Conservation (phyloP, 2,113 vertebrate species). For the Chlorodrepanis virens region DNA sequence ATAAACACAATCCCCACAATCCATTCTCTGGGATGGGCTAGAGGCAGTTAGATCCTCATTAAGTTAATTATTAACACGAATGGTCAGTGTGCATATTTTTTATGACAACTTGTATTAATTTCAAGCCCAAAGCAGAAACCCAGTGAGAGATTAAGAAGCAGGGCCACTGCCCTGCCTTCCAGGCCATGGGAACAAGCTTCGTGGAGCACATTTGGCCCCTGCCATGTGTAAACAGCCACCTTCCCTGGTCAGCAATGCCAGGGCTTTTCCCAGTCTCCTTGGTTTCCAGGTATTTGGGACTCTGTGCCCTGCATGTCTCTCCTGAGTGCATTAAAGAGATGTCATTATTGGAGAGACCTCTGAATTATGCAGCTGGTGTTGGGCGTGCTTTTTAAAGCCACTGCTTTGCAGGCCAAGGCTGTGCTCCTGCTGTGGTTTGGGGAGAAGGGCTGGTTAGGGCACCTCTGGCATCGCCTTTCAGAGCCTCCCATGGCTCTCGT, state of each 20-base stretch:
- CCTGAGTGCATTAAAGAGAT: neutral
- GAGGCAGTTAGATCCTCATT: conserved; percentile 54
- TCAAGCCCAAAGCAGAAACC: neutral
- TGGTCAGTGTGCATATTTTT: conserved; percentile 19
- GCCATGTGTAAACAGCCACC: neutral
- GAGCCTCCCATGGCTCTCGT: rapidly evolving
- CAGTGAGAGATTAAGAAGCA: neutral
- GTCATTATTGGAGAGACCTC: neutral
- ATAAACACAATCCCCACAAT: conserved; percentile 70
- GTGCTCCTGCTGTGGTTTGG: neutral
- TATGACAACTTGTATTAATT: conserved; percentile 44
- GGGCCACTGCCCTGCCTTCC: neutral
- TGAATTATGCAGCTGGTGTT: neutral
- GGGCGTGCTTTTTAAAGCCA: rapidly evolving
- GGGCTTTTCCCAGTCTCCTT: neutral
- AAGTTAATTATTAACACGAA: conserved; percentile 68
- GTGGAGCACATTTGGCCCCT: neutral
- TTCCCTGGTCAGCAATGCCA: neutral
- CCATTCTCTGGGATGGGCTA: conserved; percentile 47
- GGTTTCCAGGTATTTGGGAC: neutral
- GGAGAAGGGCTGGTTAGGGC: neutral
- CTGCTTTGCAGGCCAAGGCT: rapidly evolving
- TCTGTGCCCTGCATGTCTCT: rapidly evolving
- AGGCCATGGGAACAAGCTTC: neutral
- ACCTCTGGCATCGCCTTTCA: rapidly evolving